Base-by-base conservation (phyloP, 2,113 vertebrate genomes). In the Amphiprion ocellaris region DNA sequence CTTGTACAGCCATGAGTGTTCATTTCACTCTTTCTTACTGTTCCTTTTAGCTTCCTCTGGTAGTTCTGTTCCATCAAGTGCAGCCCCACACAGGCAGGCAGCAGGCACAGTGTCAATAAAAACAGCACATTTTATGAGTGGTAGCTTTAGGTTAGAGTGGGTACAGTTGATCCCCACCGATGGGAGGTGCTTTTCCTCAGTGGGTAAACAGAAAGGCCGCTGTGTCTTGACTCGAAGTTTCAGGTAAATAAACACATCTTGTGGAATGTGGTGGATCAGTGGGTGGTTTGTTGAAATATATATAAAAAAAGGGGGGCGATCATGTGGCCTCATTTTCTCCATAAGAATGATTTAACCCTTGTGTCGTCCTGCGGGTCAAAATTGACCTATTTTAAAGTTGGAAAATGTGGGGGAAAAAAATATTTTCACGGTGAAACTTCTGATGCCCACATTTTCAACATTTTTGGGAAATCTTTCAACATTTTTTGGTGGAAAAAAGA, bases 21-120 rank as follows among this genome's bases (percentile, higher is more conserved):
- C n/a, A 19, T 52, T 46, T 65, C 14, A 44, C 26, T 60, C 46
- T 47, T n/a, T 39, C 60, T 19, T 49, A 49, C 8, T 17, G 44
- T 33, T 53, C 56, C 1, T n/a, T 47, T 50, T 41, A 50, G 1
- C 19, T 37, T 61, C 19, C 17, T 65, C 55, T 74, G 17, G 79
- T 77, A 74, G 68, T 60, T 30, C 67, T 23, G 39, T 81, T 72
- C 83, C 76, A 76, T 67, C 1, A 52, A n/a, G 58, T 7, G 7
- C 16, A 7, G 33, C n/a, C 14, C 53, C 54, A 44, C 17, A 3
- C 21, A 14, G 6, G 50, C 41, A 62, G 60, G 62, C 53, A 46
- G 53, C 3, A 2, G 76, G 78, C 74, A 19, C 12, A 19, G 24
- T 8, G 39, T 84, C 84, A 86, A 44, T 63, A 17, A 52, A 81